phyloP scores from a whole-genome alignment of 2,113 vertebrate genomes.

The Tragelaphus scriptus region DNA sequence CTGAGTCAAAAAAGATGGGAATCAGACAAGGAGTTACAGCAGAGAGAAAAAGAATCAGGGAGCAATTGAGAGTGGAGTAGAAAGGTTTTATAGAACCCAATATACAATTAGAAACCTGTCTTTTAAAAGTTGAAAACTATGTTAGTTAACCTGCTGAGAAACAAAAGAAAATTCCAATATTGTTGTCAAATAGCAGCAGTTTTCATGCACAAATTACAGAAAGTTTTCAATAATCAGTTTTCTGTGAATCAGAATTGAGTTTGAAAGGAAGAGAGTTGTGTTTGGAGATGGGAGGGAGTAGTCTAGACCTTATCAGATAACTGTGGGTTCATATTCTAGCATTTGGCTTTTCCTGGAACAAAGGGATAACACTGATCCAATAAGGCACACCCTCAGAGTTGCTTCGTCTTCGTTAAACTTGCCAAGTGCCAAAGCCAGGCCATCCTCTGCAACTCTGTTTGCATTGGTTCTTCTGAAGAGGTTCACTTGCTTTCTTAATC shows the following conservation, averaged over 20 bases:
- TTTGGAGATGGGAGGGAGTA: not conserved
- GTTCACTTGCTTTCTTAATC: conserved; percentile 17
- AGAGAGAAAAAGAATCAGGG: not conserved
- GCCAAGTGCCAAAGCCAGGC: not conserved
- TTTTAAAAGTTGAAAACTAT: not conserved
- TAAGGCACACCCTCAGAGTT: not conserved
- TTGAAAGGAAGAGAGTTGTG: not conserved
- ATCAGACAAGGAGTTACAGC: conserved; percentile 17
- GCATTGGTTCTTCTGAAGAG: not conserved
- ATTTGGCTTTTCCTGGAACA: not conserved
- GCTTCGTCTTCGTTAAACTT: not conserved
- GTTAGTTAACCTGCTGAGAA: not conserved
- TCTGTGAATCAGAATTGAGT: conserved; percentile 11
- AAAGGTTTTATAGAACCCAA: not conserved
- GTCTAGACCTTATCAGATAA: not conserved
- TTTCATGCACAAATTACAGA: not conserved
- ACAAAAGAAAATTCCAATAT: not conserved
- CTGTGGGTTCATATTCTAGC: not conserved
- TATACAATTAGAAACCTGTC: conserved; percentile 7
- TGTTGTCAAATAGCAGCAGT: not conserved
- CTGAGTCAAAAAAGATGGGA: conserved; percentile 3
- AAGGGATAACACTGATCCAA: not conserved
- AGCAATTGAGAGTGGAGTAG: not conserved
- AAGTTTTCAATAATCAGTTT: not conserved
- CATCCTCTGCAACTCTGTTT: not conserved